Base-by-base conservation (phyloP, 2,797 vertebrate species). In the Myotis findleyi region DNA sequence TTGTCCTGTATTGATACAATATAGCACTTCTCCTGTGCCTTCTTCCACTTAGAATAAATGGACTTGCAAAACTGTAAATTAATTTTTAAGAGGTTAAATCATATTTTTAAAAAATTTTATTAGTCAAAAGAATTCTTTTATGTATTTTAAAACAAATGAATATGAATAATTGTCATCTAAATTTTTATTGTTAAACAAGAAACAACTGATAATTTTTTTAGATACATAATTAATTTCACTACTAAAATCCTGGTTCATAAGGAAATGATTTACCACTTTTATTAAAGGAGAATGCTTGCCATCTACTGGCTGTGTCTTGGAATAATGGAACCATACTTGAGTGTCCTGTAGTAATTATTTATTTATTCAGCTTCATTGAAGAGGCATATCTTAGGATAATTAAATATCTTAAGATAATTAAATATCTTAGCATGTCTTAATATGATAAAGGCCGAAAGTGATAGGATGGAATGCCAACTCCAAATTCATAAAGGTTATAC, bases 291-390 rank as follows among this genome's bases (percentile, higher is more conserved):
- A 91, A 95, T 64, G 62, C 33, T 1, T 17, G 81, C 93, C 95
- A 95, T 87, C 89, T 97, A 77, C 80, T 97, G 96, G 94, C 57
- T 17, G 7, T 55, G 38, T 91, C n/a, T n/a, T 95, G 13, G 38
- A 82, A 86, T 92, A 71, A 72, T 73, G 30, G 23, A 64, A 68
- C 47, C 18, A 6, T 91, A 6, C 7, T 64, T 76, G n/a, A 41
- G 20, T 41, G 14, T 75, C 36, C 25, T 85, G 30, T 87, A 47
- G 12, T 47, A 47, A 47, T 13, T 76, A n/a, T 53, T 81, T 71
- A 89, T 33, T 88, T 64, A 33, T 76, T n/a, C 21, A 20, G 30
- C 68, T 82, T 95, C 30, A 62, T 77, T 89, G 44, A 30, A 95
- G 87, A 36, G 75, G 1, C 17, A 2, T 62, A 68, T 83, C 33